Percentiles rank a stretch among this genome's conserved stretches.
These are phyloP conservation scores for Escarpia spicata DNA, from an alignment of 2,888 invertebrate genomes.

Conservation along the genomic window DNA sequence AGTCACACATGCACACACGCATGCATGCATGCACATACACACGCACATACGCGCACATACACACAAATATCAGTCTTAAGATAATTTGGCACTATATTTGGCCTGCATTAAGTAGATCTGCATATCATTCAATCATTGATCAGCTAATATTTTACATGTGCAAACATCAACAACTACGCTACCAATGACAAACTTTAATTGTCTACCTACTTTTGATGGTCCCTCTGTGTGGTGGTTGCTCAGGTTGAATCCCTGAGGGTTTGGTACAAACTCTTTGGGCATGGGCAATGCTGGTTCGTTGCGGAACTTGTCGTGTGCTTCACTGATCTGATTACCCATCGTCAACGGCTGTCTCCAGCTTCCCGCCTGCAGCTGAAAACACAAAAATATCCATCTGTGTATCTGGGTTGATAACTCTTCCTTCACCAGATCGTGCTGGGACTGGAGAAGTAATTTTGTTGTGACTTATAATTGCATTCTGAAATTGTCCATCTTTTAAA, in stretches of 20 bases:
- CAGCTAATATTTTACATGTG: background rate
- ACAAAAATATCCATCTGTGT: background rate
- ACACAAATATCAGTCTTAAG: background rate
- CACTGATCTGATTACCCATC: slow-evolving; percentile 64
- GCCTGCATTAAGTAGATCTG: background rate
- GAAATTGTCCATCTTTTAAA: too few relatives aligned
- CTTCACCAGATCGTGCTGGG: background rate
- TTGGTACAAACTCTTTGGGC: slow-evolving; percentile 51
- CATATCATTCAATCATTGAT: too few relatives aligned
- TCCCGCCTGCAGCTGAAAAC: slow-evolving; percentile 60
- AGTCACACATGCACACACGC: too few relatives aligned
- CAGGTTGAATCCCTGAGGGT: slow-evolving; percentile 57
- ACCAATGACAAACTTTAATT: background rate
- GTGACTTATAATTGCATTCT: background rate
- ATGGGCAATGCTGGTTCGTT: slow-evolving; percentile 53
- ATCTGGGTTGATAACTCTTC: background rate
- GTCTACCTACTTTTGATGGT: slow-evolving; percentile 59
- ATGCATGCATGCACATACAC: too few relatives aligned
- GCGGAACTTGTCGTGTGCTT: slow-evolving; percentile 59
- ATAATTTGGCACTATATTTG: background rate
- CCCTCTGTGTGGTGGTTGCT: slow-evolving; percentile 62
- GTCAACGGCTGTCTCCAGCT: slow-evolving; percentile 63
- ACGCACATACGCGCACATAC: background rate
- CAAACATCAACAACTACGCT: background rate
- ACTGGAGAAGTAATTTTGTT: background rate